Base-by-base conservation (phyloP, 2,113 vertebrate species). In the Gyps fulvus region DNA sequence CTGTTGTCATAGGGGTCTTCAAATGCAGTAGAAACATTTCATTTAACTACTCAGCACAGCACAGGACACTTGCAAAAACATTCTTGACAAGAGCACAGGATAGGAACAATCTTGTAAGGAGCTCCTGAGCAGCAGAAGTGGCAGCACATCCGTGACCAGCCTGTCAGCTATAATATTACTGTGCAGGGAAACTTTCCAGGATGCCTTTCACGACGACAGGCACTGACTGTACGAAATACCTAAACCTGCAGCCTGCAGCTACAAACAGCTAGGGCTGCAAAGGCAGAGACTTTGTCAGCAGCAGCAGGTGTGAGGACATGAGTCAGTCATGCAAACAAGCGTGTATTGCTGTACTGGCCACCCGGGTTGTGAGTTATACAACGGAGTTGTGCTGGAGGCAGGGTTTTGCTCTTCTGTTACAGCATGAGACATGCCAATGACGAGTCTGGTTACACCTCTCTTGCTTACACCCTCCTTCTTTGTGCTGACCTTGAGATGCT, bases 401-500 rank as follows among this genome's bases (percentile, higher is more conserved):
- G 43, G 31, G 36, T 18, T 90, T 93, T 69, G 49, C 61, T 91
- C 58, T 52, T 72, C 50, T 82, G 16, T 45, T 55, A 71, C 40
- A 76, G 40, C n/a, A 70, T 83, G 62, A 91, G 62, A 70, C 89
- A 47, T 5, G 4, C 6, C 1, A 45, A 32, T 72, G 87, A 94
- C 4, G 13, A 70, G 71, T 61, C 62, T 94, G 73, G 74, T 91
- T 81, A 69, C 78, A 83, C 26, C 6, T 87, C 77, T 82, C 45
- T 88, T 17, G 5, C 50, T 95, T 55, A 81, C 54, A 82, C n/a
- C 66, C 70, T 93, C 76, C 91, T 94, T 36, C 76, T 84, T 25
- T 65, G 20, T 22, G 38, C 55, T 91, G 91, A 94, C 94, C 96
- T 77, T 94, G 94, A 96, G 73, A 80, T 47, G 40, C 14, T 72